Base-by-base conservation (phyloP, 2,797 vertebrate genomes). In the Labroides dimidiatus region DNA sequence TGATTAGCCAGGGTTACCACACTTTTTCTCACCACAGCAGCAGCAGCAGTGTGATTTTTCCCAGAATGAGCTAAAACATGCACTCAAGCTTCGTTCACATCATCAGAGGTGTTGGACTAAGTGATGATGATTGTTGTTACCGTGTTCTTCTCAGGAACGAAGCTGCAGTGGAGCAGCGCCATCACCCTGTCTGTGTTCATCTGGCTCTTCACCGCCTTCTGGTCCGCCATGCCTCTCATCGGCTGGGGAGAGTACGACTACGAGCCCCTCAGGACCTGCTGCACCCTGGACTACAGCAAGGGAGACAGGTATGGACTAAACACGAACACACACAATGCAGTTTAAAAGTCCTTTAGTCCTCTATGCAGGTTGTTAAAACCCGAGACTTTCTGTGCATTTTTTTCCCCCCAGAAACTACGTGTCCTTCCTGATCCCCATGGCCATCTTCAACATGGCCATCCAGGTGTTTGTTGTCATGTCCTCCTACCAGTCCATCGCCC, bases 191-290 rank as follows among this genome's bases (percentile, higher is more conserved):
- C 89, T 53, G 3, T 94, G 20, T 96, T 96, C 19, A 77, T 96
- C 4, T 99, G 98, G 98, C 82, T 96, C 1, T 98, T 97, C 75
- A 90, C 95, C 48, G 94, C 94, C 33, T 98, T 98, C 90, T 99
- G 98, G 98, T 84, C 98, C 0, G 86, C 95, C 50, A 96, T 99
- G 95, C 98, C 98, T 51, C 92, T 99, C 42, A 81, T 99, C 62
- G 97, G 98, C 12, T 99, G 97, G 98, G 98, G 97, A 60, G 92
- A 94, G 84, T 99, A 99, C 2, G 94, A 97, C 85, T 98, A 98
- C 0, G 97, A 99, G 72, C 97, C 97, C 2, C 92, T 99, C 42
- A 94, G 96, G 87, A 99, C 96, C 42, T 99, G 97, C 91, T 99
- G 97, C 80, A 99, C 96, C 3, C 88, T 99, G 92, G 97, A 98